phyloP scores from a whole-genome alignment of 2,113 vertebrate genomes.

The Xyliphius kryptos region DNA sequence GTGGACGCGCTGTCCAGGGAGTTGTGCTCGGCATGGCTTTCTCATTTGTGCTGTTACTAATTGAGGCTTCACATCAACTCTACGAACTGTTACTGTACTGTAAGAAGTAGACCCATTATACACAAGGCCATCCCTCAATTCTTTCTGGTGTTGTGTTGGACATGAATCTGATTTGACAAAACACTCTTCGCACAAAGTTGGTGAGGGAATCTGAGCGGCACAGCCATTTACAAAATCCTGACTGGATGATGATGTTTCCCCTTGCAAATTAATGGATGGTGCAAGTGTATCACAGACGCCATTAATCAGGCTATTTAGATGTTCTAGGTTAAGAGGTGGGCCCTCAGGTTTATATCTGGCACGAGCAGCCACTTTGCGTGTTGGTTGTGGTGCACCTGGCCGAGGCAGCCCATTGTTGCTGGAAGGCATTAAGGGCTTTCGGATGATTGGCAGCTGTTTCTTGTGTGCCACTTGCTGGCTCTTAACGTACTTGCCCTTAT shows the following conservation, averaged over 20 bases:
- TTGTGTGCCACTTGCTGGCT: slow-evolving; percentile 73
- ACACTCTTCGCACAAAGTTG: slow-evolving; percentile 27
- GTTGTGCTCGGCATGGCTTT: slow-evolving; percentile 37
- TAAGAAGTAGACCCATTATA: no score
- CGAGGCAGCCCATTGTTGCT: slow-evolving; percentile 41
- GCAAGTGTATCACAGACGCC: slow-evolving; percentile 58
- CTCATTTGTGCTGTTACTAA: slow-evolving; percentile 27
- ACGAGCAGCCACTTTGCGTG: slow-evolving; percentile 44
- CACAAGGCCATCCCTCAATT: no score
- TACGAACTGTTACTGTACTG: slow-evolving; percentile 62
- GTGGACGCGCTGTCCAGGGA: slow-evolving; percentile 5
- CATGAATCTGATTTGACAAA: slow-evolving; percentile 29
- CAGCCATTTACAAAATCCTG: not conserved
- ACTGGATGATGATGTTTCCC: not conserved
- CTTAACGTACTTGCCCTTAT: slow-evolving; percentile 92
- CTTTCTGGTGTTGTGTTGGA: slow-evolving; percentile 27
- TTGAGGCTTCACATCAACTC: slow-evolving; percentile 83
- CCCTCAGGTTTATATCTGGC: slow-evolving; percentile 36
- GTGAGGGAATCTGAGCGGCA: not conserved
- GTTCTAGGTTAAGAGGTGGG: slow-evolving; percentile 71
- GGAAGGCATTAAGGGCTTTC: slow-evolving; percentile 54
- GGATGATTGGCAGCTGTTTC: slow-evolving; percentile 66
- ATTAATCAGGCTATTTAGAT: slow-evolving; percentile 84
- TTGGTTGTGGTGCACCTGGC: slow-evolving; percentile 58
- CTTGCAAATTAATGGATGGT: not conserved